Percentiles rank a stretch among this genome's conserved stretches.
Evolutionary conservation across 2,888 invertebrate species (phyloP).

Genomic region (Hirtodrosophila confusa): DNA sequence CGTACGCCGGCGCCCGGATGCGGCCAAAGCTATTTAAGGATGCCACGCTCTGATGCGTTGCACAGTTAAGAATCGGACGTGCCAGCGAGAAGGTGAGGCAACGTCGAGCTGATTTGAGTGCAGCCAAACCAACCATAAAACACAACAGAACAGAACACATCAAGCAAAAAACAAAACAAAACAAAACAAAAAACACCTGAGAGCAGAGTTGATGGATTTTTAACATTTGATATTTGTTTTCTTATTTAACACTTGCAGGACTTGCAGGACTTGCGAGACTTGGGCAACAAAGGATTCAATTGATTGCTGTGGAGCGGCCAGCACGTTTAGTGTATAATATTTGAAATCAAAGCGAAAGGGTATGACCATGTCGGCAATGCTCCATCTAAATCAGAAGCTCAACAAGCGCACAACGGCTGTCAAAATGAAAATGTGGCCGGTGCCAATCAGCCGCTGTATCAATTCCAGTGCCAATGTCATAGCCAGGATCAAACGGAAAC

Average conservation of each 20-base stretch:
- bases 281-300: slow-evolving; percentile 21
- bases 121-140: slow-evolving; percentile 19
- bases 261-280: slow-evolving; percentile 5
- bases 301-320: slow-evolving; percentile 52
- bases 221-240: slow-evolving; percentile 28
- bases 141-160: slow-evolving; percentile 4
- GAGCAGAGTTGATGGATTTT: slow-evolving; percentile 30
- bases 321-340: slow-evolving; percentile 81
- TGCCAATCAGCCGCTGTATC: slow-evolving; percentile 13
- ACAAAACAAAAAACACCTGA: background rate
- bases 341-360: slow-evolving; percentile 82
- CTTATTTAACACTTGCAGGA: too few species aligned
- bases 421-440: slow-evolving; percentile 75
- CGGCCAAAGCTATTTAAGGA: slow-evolving; percentile 73
- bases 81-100: slow-evolving; percentile 61
- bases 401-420: slow-evolving; percentile 82
- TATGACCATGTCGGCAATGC: slow-evolving; percentile 74
- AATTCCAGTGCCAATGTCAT: slow-evolving; percentile 25
- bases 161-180: slow-evolving; percentile 2
- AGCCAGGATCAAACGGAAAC: slow-evolving; percentile 24
- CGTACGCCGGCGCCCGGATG: slow-evolving; percentile 55
- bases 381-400: slow-evolving; percentile 69
- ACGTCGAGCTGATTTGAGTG: slow-evolving; percentile 5
- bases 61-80: slow-evolving; percentile 70
- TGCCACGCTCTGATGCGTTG: slow-evolving; percentile 73